Percentiles rank a stretch among this genome's conserved stretches.
Conservation (phyloP, 2,113 vertebrate species). For the Numenius arquata region DNA sequence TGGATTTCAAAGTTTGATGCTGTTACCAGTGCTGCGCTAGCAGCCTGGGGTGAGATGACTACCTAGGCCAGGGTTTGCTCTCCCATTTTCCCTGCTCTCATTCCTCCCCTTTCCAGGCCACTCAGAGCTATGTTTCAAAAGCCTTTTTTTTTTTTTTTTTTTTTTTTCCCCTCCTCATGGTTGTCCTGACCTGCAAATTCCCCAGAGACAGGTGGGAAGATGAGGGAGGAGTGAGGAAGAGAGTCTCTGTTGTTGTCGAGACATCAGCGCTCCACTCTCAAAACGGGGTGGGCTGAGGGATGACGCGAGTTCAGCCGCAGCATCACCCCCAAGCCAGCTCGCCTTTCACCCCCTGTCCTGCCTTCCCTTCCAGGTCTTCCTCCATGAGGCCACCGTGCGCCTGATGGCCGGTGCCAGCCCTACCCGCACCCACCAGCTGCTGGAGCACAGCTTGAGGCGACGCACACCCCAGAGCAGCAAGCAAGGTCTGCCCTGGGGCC, state of each 20-base stretch:
- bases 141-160: neutral
- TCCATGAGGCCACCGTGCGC: slow-evolving; percentile 95
- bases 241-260: neutral
- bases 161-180: neutral
- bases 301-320: neutral
- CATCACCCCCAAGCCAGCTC: neutral
- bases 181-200: slow-evolving; percentile 4
- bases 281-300: neutral
- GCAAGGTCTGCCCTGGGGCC: slow-evolving; percentile 53
- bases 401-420: slow-evolving; percentile 98
- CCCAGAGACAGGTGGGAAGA: neutral
- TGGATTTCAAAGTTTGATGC: neutral
- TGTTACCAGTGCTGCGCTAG: neutral
- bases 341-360: neutral
- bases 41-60: neutral
- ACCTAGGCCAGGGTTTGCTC: neutral
- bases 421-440: slow-evolving; percentile 94
- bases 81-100: neutral
- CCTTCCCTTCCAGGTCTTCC: slow-evolving; percentile 83
- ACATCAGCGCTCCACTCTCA: neutral
- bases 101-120: neutral
- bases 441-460: slow-evolving; percentile 92
- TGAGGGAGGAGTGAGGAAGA: neutral
- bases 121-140: neutral
- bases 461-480: slow-evolving; percentile 71